These are phyloP conservation scores for Candoia aspera DNA, from an alignment of 2,113 vertebrate species.

Conservation along the genomic window DNA sequence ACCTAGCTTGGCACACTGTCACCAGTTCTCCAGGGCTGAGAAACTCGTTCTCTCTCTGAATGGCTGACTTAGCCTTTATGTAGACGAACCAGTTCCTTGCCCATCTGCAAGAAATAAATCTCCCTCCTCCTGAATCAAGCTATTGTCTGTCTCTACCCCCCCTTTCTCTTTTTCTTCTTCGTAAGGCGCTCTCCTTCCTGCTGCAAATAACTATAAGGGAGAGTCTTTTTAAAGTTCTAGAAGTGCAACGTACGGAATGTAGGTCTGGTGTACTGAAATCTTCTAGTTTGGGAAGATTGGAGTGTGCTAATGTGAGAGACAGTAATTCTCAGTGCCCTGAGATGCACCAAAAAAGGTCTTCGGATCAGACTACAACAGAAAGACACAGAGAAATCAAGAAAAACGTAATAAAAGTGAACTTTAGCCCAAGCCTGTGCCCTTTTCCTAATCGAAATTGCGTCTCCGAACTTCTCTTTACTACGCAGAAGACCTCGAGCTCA, in stretches of 20 bases:
- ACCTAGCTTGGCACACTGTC: background rate
- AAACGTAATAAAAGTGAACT: background rate
- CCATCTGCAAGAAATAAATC: background rate
- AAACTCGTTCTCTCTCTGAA: background rate
- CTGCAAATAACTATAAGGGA: background rate
- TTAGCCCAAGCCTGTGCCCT: background rate
- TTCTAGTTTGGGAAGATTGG: background rate
- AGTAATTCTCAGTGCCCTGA: background rate
- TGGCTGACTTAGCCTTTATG: background rate
- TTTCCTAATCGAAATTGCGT: background rate
- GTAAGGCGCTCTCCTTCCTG: background rate
- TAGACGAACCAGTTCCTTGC: background rate
- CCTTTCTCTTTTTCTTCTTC: background rate
- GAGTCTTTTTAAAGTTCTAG: background rate
- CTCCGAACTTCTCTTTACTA: background rate
- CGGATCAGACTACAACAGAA: background rate
- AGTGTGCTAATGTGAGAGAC: background rate
- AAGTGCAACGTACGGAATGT: background rate
- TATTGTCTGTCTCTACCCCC: background rate
- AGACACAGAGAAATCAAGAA: background rate
- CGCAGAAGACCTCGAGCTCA: background rate
- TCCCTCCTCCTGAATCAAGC: background rate
- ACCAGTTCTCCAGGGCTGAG: too few species aligned
- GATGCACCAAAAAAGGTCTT: background rate
- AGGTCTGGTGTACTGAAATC: background rate